Evolutionary conservation across 2,113 vertebrate genomes (phyloP), one percentile per base, ranked within the genome.

Genomic region (Catharus bicknelli): DNA sequence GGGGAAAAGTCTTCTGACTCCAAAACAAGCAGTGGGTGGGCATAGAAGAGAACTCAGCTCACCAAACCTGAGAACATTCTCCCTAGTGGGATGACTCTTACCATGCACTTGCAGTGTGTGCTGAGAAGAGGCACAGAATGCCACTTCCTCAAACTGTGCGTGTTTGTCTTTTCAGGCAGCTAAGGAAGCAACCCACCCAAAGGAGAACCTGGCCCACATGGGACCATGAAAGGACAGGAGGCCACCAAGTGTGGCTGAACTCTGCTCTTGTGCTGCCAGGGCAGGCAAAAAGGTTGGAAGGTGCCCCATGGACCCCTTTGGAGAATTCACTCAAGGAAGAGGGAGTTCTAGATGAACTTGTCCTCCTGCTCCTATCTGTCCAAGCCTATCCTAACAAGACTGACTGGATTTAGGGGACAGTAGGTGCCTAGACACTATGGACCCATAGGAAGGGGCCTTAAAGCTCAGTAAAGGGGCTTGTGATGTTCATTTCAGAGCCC

Each of bases 41-140:
- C 43, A 55, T 2, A 75, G 40, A 70, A 50, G 45, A 79, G 32
- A 66, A 40, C 40, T 64, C 2, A 10, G 2, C 19, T 61, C 11
- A 61, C 9, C 23, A 40, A 64, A 34, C 7, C 10, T 80, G 45
- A 27, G 43, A 32, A 47, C 4, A 3, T 38, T 47, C 32, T 18
- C 19, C 22, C 23, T 55, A 5, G 32, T 61, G 45, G 51, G 10
- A 45, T 21, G 51, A 42, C 9, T 7, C 83, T 38, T 23, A 38
- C 27, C 15, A 12, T 5, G 11, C 23, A 22, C 30, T 63, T 34
- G 11, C 0, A 0, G 7, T 12, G 53, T 61, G 36, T 14, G 3
- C 64, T 86, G 43, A 53, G 66, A 47, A 77, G 51, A 59, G 57
- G 21, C 14, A 10, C 32, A 7, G 36, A 68, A 36, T 34, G 36